Evolutionary conservation across 2,113 vertebrate species (phyloP), one percentile per base, ranked within the genome.

Genomic region (Tenebrosternarchus preto): DNA sequence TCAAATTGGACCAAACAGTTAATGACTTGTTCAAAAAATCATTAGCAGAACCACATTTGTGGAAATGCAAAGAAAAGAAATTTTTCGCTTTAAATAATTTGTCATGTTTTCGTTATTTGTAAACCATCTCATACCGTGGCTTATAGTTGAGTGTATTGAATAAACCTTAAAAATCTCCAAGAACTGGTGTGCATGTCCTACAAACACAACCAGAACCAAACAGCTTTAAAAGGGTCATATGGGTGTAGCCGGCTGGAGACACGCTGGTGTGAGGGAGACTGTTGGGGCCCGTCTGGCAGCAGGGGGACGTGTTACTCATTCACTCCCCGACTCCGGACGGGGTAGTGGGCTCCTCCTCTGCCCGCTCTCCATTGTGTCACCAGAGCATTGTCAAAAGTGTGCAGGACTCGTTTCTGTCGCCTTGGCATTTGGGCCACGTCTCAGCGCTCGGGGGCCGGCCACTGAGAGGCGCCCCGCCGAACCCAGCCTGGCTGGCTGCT

Each of bases 361-460:
- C 80, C 43, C 43, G 2, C 43, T 12, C 43, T 50, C 43, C 8
- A 15, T 86, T 75, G 85, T 74, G 87, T 89, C 77, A 86, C 79
- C 92, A 50, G 43, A 50, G 43, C 43, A 15, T 50, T 50, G 43
- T 50, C 43, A 50, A 50, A 15, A 91, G 89, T 92, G 85, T 88
- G 43, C 86, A 33, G 85, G 85, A 80, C 76, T 78, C 50, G 85
- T 85, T 88, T 90, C 92, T 92, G 88, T 92, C 86, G 80, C 88
- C 88, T 89, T 89, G 87, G 87, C 79, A 82, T 91, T 89, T 80
- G 85, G 89, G 87, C 90, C 91, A 86, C 85, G 87, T 80, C 89
- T 90, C 86, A 88, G 87, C 81, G 87, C 81, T 89, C 90, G 85
- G 88, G n/a, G 87, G 81, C 80, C 80, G 77, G 87, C 64, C 79